Evolutionary conservation across 1,140 invertebrate species (phyloP).

Genomic region (Trichogramma pretiosum): DNA sequence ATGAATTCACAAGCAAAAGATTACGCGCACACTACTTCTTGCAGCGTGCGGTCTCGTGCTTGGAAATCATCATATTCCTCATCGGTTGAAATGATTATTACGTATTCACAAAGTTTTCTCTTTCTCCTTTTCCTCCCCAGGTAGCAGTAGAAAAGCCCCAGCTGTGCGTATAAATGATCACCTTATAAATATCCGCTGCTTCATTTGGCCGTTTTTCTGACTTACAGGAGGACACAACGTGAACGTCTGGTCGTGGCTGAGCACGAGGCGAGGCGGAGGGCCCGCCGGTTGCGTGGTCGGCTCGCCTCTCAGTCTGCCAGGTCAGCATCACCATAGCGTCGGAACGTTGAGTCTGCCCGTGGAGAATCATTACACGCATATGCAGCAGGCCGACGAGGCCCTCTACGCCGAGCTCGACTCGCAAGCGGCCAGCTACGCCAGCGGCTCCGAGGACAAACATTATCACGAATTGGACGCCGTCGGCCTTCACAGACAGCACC

Average conservation of each 20-base stretch:
- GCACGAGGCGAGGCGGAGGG: conserved; percentile 46
- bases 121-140: too few relatives aligned
- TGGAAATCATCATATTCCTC: too few relatives aligned
- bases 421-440: conserved; percentile 43
- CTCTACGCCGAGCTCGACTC: conserved; percentile 60
- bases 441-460: conserved; percentile 40
- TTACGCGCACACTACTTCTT: too few relatives aligned
- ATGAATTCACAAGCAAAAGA: too few relatives aligned
- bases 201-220: too few relatives aligned
- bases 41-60: too few relatives aligned
- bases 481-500: conserved; percentile 35
- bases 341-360: conserved; percentile 48
- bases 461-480: conserved; percentile 43
- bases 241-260: conserved; percentile 57
- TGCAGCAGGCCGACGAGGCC: conserved; percentile 60
- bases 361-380: conserved; percentile 63
- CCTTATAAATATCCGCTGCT: too few relatives aligned
- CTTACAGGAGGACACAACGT: conserved; percentile 42
- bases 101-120: too few relatives aligned
- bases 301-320: conserved; percentile 39
- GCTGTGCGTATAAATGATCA: too few relatives aligned
- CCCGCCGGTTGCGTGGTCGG: conserved; percentile 33
- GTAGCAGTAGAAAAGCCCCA: too few relatives aligned
- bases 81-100: too few relatives aligned
- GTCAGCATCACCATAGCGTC: conserved; percentile 39